Percentiles rank a stretch among this genome's conserved stretches.
These are phyloP conservation scores for Sakesphorus luctuosus DNA, from an alignment of 2,113 vertebrate genomes.

Conservation along the genomic window DNA sequence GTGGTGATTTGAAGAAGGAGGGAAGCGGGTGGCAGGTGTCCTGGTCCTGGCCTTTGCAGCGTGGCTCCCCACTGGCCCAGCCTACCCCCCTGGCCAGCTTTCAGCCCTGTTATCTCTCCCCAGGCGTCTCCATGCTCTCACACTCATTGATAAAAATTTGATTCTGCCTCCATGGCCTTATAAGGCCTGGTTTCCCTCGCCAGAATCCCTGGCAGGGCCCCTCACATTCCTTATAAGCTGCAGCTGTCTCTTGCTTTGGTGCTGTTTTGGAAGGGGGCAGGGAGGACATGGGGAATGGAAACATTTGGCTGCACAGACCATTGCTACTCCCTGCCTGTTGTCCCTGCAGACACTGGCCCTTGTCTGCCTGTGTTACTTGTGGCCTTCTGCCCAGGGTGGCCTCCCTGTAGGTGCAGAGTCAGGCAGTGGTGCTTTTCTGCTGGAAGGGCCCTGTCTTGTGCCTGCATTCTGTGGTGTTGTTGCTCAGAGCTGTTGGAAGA, in stretches of 20 bases:
- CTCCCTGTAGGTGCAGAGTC: accelerated
- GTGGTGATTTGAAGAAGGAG: not conserved
- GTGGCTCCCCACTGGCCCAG: not conserved
- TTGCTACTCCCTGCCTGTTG: slow-evolving; percentile 35
- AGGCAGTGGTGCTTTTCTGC: not conserved
- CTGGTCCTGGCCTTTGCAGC: not conserved
- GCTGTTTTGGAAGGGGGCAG: slow-evolving; percentile 75
- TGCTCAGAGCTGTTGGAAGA: not conserved
- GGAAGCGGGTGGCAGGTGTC: not conserved
- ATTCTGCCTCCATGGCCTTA: slow-evolving; percentile 96
- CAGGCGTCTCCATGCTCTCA: slow-evolving; percentile 55
- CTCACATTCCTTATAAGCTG: slow-evolving; percentile 96
- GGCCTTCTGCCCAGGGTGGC: not conserved
- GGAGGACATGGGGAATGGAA: slow-evolving; percentile 75
- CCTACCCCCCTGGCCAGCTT: not conserved
- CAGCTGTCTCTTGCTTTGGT: slow-evolving; percentile 90
- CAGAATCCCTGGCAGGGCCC: slow-evolving; percentile 86
- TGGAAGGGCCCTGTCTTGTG: not conserved
- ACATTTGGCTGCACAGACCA: slow-evolving; percentile 60
- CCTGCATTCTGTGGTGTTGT: not conserved
- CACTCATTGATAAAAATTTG: slow-evolving; percentile 96
- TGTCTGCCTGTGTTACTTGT: not conserved
- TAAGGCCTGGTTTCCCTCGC: slow-evolving; percentile 96
- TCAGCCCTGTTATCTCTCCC: slow-evolving; percentile 59
- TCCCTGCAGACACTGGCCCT: not conserved